These are phyloP conservation scores for Xestia ashworthii DNA, from an alignment of 2,888 invertebrate species.

Conservation along the genomic window DNA sequence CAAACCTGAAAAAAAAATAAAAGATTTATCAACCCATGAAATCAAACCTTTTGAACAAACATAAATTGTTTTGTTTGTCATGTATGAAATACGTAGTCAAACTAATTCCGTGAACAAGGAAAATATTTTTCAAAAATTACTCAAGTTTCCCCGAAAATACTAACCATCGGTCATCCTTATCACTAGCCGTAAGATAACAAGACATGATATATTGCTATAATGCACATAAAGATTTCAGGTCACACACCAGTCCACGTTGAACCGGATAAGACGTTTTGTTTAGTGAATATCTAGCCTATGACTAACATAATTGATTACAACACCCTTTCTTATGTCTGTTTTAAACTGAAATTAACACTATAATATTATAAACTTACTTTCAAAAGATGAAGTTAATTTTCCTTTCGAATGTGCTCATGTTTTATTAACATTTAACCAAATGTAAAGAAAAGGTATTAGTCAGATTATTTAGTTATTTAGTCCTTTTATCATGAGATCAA, in stretches of 20 bases:
- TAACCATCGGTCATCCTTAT: slow-evolving; percentile 49
- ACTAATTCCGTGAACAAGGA: background rate
- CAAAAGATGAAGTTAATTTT: background rate
- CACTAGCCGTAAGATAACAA: slow-evolving; percentile 22
- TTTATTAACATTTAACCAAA: too few species aligned
- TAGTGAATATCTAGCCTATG: background rate
- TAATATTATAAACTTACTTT: background rate
- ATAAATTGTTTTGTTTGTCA: too few species aligned
- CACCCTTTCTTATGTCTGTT: background rate
- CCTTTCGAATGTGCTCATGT: background rate
- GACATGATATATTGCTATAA: slow-evolving; percentile 41
- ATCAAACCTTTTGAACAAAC: too few species aligned
- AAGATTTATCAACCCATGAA: too few species aligned
- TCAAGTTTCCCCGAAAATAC: slow-evolving; percentile 30
- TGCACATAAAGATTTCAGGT: slow-evolving; percentile 40
- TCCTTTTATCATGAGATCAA: background rate
- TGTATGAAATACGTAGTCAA: background rate
- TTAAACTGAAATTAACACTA: background rate
- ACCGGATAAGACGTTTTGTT: slow-evolving; percentile 9
- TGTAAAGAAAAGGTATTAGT: too few species aligned
- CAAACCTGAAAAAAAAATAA: too few species aligned
- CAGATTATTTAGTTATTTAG: background rate
- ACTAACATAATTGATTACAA: slow-evolving; percentile 1
- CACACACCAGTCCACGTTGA: slow-evolving; percentile 18
- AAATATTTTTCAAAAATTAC: slow-evolving; percentile 19